These are phyloP conservation scores for Drosophila varians DNA, from an alignment of 1,140 invertebrate species.

Conservation along the genomic window DNA sequence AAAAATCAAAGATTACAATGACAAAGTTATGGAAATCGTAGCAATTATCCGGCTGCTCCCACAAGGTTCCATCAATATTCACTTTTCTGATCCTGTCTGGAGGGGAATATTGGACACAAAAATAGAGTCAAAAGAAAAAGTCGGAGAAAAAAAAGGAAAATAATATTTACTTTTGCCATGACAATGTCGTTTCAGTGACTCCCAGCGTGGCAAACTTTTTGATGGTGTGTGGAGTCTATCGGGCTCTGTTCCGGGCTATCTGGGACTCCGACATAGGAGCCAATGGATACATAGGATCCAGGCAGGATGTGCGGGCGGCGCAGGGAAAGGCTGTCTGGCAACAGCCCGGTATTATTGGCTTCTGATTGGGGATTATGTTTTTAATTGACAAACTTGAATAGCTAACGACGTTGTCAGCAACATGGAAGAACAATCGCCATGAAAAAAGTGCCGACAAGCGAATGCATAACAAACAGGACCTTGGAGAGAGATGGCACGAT, in stretches of 20 bases:
- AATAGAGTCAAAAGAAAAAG: slow-evolving; percentile 16
- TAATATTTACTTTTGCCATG: slow-evolving; percentile 81
- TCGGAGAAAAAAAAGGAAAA: slow-evolving; percentile 43
- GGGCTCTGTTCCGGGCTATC: slow-evolving; percentile 49
- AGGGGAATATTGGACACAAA: slow-evolving; percentile 53
- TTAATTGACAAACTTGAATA: slow-evolving; percentile 82
- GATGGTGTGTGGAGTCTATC: slow-evolving; percentile 45
- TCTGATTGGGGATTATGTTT: slow-evolving; percentile 81
- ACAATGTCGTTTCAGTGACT: slow-evolving; percentile 61
- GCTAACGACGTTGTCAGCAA: slow-evolving; percentile 80
- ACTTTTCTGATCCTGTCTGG: slow-evolving; percentile 31
- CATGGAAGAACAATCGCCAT: slow-evolving; percentile 55
- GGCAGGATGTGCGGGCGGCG: neutral
- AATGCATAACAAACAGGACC: slow-evolving; percentile 72
- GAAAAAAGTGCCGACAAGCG: slow-evolving; percentile 80
- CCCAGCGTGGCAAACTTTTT: slow-evolving; percentile 36
- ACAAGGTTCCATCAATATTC: slow-evolving; percentile 33
- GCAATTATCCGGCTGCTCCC: slow-evolving; percentile 65
- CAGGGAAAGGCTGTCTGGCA: slow-evolving; percentile 20
- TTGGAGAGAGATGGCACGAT: neutral
- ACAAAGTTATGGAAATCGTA: slow-evolving; percentile 67
- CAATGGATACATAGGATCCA: neutral
- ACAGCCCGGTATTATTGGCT: slow-evolving; percentile 74
- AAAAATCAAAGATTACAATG: slow-evolving; percentile 33
- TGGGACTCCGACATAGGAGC: slow-evolving; percentile 18